These are phyloP conservation scores for Phoenicopterus ruber DNA, from an alignment of 2,113 vertebrate genomes.

Conservation along the genomic window DNA sequence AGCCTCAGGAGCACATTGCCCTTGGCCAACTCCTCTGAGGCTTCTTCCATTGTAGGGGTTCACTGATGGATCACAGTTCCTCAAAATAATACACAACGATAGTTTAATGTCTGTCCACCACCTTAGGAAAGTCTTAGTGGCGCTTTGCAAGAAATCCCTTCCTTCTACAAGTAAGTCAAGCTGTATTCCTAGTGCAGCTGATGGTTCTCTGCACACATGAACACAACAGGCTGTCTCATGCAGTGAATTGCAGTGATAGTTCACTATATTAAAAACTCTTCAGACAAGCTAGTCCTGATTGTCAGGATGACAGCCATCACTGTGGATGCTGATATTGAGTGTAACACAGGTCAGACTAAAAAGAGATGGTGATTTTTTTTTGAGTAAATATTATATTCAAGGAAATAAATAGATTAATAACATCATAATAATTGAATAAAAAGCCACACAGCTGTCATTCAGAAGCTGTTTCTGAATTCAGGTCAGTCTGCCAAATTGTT, in stretches of 20 bases:
- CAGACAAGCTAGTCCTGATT: background rate
- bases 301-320: background rate
- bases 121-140: background rate
- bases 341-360: background rate
- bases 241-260: background rate
- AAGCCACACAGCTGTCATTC: background rate
- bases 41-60: background rate
- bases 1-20: background rate
- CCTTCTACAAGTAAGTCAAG: background rate
- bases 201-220: background rate
- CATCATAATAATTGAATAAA: background rate
- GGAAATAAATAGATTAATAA: background rate
- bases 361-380: background rate
- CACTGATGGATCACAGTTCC: background rate
- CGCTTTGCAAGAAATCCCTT: background rate
- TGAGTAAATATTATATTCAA: background rate
- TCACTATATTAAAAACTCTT: background rate
- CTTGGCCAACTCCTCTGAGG: background rate
- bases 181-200: background rate
- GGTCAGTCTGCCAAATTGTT: background rate
- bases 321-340: background rate
- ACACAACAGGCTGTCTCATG: background rate
- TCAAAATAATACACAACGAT: background rate
- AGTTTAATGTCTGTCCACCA: background rate
- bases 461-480: background rate